Base-by-base conservation (phyloP, 2,888 invertebrate genomes). In the Fissipunctia ypsillon region DNA sequence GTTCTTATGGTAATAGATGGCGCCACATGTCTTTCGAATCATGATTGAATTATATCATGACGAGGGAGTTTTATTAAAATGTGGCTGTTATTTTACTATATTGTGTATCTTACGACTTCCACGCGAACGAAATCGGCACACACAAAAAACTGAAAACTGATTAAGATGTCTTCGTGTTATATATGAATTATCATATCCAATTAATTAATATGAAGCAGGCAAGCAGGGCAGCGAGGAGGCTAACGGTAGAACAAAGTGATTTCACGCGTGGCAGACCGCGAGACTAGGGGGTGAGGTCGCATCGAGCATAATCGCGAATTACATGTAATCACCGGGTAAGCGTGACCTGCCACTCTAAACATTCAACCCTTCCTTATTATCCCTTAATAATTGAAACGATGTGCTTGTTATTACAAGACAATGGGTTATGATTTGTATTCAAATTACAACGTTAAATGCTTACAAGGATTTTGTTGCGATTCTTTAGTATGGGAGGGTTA, bases 181-280 rank as follows among this genome's bases (percentile, higher is more conserved):
- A 67, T 57, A 70, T 67, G 45, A 73, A 69, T 70, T 69, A 79
- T 75, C 69, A 79, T 79, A 73, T 71, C 57, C 56, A 73, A 78
- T 84, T 69, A 82, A 73, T 84, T 73, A 84, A 79, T 70, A 73
- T 12, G 59, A 71, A 80, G 73, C 69, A 81, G 76, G 91, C 91
- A 73, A 81, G 73, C 69, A 81, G 76, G 91, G 91, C 92, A 89
- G 92, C 89, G 89, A 94, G 90, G 88, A 92, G 93, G 91, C 93
- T 91, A 94, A 92, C 94, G 87, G 90, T 91, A 93, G 93, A 94
- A 95, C 95, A 94, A 95, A 94, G 94, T 95, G 96, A 96, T 96
- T 96, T 96, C 95, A 96, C 95, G 96, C 94, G 90, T 93, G 92
- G 92, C 87, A 89, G 91, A 87, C 83, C 88, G 80, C 66, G 68